Base-by-base conservation (phyloP, 2,797 vertebrate genomes). In the Pampus argenteus region DNA sequence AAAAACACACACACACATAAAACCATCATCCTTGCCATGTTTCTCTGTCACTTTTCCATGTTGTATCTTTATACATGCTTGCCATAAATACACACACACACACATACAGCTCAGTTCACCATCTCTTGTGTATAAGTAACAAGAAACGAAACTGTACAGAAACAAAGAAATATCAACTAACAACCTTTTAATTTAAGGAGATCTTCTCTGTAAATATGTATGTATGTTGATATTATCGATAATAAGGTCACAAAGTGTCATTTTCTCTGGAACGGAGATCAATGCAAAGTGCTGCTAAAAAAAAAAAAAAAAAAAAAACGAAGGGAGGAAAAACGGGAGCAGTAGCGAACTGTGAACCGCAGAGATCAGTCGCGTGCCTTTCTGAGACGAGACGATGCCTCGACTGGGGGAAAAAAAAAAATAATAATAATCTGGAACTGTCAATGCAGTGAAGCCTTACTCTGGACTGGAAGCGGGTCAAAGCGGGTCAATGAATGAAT, bases 181-280 rank as follows among this genome's bases (percentile, higher is more conserved):
- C 22, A n/a, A n/a, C 29, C 44, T 25, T 61, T 18, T 15, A 34
- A 23, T 80, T n/a, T 9, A 36, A 65, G 58, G 76, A 49, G 68
- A 17, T 71, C 61, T 63, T 26, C 52, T 42, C 69, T 92, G 91
- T 91, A 90, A 82, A 91, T 91, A 86, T 91, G 87, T 90, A 89
- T 70, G 73, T 88, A 81, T 84, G 86, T 88, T 62, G 68, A 86
- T 87, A 82, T 81, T 74, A 56, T 57, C 14, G 61, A 85, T 65
- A 56, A 85, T 65, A 56, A 81, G 70, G 84, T 84, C 85, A 88
- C 91, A 80, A 92, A 91, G 90, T 89, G 88, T 91, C 72, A 83
- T 86, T 89, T 86, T 79, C 83, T 84, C 86, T 83, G 54, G 67
- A 86, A 59, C 0, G 75, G 84, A 89, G 88, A 86, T 78, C 77